These are phyloP conservation scores for Dipodomys stephensi DNA, from an alignment of 2,113 vertebrate species.

Conservation along the genomic window DNA sequence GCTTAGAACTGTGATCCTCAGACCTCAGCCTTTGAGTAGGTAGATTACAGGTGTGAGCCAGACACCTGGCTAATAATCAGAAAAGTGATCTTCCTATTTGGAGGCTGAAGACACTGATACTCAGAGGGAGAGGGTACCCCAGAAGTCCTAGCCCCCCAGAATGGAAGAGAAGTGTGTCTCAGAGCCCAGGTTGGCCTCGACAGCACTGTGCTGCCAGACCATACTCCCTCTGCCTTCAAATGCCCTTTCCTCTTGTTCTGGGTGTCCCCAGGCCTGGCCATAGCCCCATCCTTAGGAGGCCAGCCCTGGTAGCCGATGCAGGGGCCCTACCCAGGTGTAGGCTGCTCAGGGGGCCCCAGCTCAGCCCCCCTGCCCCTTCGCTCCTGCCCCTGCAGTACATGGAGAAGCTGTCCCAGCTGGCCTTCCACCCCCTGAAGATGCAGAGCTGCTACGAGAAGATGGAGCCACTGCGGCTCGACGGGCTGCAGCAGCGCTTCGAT, in stretches of 20 bases:
- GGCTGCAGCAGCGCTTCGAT: constrained; percentile 96
- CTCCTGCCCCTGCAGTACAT: constrained; percentile 89
- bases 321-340: too few relatives aligned
- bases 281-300: rapidly evolving
- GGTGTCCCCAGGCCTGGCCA: too few relatives aligned
- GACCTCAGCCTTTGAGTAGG: too few relatives aligned
- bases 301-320: too few relatives aligned
- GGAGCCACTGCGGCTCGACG: constrained; percentile 95
- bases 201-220: rapidly evolving
- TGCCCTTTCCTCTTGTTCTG: not conserved
- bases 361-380: rapidly evolving
- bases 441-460: constrained; percentile 96
- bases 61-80: not conserved
- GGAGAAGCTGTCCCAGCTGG: constrained; percentile 96
- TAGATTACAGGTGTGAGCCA: too few relatives aligned
- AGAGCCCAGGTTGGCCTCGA: not conserved
- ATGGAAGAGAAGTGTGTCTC: not conserved
- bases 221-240: rapidly evolving
- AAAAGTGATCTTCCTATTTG: not conserved
- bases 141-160: not conserved
- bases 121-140: not conserved
- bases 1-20: too few relatives aligned
- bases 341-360: not conserved
- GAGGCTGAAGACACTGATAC: not conserved
- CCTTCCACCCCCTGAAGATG: constrained; percentile 98